These are phyloP conservation scores for Drosophila lacteicornis DNA, from an alignment of 1,140 invertebrate genomes.

Conservation along the genomic window DNA sequence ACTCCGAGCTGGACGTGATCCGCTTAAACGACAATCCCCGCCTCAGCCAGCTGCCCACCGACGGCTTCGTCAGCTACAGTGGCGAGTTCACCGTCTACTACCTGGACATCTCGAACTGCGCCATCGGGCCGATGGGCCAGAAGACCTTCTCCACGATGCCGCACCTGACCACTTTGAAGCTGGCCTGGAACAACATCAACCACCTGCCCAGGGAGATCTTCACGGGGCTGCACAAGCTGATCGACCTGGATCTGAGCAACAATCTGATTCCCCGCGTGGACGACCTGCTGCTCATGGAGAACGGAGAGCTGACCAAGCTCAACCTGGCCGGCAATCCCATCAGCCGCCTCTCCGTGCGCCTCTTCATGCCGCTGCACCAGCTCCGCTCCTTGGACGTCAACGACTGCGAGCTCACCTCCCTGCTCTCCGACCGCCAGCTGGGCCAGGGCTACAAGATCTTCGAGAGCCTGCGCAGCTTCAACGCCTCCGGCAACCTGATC, in stretches of 20 bases:
- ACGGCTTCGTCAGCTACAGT: slow-evolving; percentile 86
- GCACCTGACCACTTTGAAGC: slow-evolving; percentile 87
- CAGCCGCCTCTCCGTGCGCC: slow-evolving; percentile 87
- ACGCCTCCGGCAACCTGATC: slow-evolving; percentile 87
- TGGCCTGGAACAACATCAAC: slow-evolving; percentile 88
- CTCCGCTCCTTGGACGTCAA: slow-evolving; percentile 88
- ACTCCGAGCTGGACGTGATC: slow-evolving; percentile 88
- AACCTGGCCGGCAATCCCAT: slow-evolving; percentile 90
- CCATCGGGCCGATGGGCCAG: slow-evolving; percentile 87
- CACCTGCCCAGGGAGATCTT: slow-evolving; percentile 82
- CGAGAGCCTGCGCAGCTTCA: slow-evolving; percentile 86
- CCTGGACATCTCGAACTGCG: slow-evolving; percentile 89
- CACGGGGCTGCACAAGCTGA: slow-evolving; percentile 86
- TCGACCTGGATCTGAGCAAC: slow-evolving; percentile 89
- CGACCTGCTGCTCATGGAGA: slow-evolving; percentile 87
- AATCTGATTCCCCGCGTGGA: slow-evolving; percentile 87
- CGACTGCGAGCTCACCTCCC: slow-evolving; percentile 87
- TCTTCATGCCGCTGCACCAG: slow-evolving; percentile 87
- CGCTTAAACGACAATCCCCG: slow-evolving; percentile 88
- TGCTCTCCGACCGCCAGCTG: slow-evolving; percentile 87
- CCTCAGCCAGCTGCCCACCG: slow-evolving; percentile 87
- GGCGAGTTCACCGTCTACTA: slow-evolving; percentile 88
- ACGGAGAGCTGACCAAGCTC: slow-evolving; percentile 88
- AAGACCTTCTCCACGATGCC: slow-evolving; percentile 89
- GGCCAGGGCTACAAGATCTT: slow-evolving; percentile 82